Evolutionary conservation across 1,140 invertebrate genomes (phyloP).

Genomic region (Pentalonia nigronervosa): DNA sequence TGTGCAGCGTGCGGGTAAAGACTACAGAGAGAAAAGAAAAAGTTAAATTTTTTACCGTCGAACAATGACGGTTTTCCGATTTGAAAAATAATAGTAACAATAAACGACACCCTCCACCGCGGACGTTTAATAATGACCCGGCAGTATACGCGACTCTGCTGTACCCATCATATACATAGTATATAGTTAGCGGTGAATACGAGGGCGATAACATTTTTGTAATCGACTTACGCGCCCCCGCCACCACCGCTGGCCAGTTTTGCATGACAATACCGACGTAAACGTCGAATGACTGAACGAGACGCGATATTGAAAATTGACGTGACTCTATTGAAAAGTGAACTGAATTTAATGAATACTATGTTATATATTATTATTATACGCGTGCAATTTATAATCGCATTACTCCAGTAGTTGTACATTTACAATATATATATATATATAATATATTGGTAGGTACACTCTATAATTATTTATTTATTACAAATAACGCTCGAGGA

Average conservation of each 20-base stretch:
- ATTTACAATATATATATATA: neutral
- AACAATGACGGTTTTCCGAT: constrained; percentile 15
- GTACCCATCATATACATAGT: neutral
- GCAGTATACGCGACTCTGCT: neutral
- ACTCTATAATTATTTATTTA: neutral
- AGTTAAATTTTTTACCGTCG: neutral
- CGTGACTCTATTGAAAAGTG: neutral
- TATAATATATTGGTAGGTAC: neutral
- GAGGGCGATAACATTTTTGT: constrained; percentile 5
- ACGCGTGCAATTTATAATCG: neutral
- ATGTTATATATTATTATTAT: constrained; percentile 12
- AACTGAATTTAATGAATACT: neutral
- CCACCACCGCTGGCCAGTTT: neutral
- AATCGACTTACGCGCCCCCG: neutral
- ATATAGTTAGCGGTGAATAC: neutral
- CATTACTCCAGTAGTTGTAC: neutral
- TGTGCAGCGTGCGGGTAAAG: neutral
- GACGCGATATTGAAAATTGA: constrained; percentile 16
- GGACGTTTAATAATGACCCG: constrained; percentile 1
- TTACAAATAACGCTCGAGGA: neutral
- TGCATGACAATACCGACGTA: constrained; percentile 7
- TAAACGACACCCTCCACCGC: neutral
- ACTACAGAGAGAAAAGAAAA: neutral
- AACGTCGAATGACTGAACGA: constrained; percentile 7
- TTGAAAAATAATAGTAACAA: neutral